Base-by-base conservation (phyloP, 2,797 vertebrate species). In the Telmatherina bonti region DNA sequence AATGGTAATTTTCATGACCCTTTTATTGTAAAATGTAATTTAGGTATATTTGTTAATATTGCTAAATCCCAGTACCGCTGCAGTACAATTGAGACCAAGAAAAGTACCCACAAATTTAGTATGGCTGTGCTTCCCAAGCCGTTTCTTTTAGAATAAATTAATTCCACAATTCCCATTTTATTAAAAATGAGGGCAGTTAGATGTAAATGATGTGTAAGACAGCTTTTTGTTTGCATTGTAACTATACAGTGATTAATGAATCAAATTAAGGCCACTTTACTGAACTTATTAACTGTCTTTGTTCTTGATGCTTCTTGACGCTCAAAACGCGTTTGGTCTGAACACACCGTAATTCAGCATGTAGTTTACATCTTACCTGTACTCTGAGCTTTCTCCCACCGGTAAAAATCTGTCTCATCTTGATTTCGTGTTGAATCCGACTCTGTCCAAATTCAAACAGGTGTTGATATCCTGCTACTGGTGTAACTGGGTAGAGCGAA, bases 91-190 rank as follows among this genome's bases (percentile, higher is more conserved):
- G 49, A 70, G 68, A 69, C 49, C 49, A 80, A 76, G 56, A 73
- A 70, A 84, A 74, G 63, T 58, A 62, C 70, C 47, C 57, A 71
- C 68, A 87, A 67, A 75, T 45, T 76, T 64, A 84, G 35, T 67
- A 30, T 62, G 65, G 31, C 43, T 55, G 8, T 29, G 75, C 59
- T 45, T 83, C 47, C 52, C 29, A 55, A 52, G 55, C 54, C 57
- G 79, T 86, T 88, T 83, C 69, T 70, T 64, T 76, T 58, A 70
- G 73, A 89, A 77, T 65, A 63, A 33, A 87, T 74, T 51, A 74
- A 80, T 62, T 85, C 64, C 83, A 78, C 68, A 49, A 62, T 77
- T 72, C 67, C 72, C 69, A 81, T 81, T 77, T 57, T 73, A 74
- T 79, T 79, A 79, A 76, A 77, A 89, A 84, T 79, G 67, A 74